These are phyloP conservation scores for Etheostoma cragini DNA, from an alignment of 2,113 vertebrate species.

Conservation along the genomic window DNA sequence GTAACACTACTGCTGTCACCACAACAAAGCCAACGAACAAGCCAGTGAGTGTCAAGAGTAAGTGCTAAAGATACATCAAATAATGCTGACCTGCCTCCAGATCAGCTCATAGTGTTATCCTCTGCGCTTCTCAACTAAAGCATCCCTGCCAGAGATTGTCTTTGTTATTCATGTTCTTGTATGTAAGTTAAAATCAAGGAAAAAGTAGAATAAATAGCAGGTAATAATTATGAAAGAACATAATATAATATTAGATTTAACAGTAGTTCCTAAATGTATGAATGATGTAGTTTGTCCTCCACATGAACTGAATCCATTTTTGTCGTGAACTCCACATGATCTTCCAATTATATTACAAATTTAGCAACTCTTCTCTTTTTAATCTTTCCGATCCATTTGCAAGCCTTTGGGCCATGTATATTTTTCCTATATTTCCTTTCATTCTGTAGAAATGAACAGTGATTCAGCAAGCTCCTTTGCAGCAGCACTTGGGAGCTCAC, in stretches of 20 bases:
- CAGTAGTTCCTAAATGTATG: background rate
- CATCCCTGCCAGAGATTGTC: background rate
- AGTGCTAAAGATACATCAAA: background rate
- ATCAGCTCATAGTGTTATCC: background rate
- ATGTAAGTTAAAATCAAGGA: background rate
- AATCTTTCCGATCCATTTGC: constrained; percentile 18
- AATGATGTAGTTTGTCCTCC: background rate
- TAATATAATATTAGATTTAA: background rate
- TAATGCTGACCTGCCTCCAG: background rate
- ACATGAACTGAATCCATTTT: background rate
- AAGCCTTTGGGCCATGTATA: constrained; percentile 17
- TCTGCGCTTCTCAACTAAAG: background rate
- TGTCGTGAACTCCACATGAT: background rate
- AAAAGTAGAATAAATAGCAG: background rate
- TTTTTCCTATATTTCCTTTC: constrained; percentile 25
- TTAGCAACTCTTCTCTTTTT: constrained; percentile 18
- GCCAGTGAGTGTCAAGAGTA: background rate
- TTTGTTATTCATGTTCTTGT: background rate
- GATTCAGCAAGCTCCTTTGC: constrained; percentile 14
- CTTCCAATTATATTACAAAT: constrained; percentile 32
- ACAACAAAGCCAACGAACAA: background rate
- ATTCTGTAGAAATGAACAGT: constrained; percentile 27
- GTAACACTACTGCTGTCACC: background rate
- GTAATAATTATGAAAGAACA: background rate
- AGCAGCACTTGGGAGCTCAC: constrained; percentile 14